Evolutionary conservation across 2,797 vertebrate species (phyloP), one percentile per base, ranked within the genome.

Genomic region (Ataeniobius toweri): DNA sequence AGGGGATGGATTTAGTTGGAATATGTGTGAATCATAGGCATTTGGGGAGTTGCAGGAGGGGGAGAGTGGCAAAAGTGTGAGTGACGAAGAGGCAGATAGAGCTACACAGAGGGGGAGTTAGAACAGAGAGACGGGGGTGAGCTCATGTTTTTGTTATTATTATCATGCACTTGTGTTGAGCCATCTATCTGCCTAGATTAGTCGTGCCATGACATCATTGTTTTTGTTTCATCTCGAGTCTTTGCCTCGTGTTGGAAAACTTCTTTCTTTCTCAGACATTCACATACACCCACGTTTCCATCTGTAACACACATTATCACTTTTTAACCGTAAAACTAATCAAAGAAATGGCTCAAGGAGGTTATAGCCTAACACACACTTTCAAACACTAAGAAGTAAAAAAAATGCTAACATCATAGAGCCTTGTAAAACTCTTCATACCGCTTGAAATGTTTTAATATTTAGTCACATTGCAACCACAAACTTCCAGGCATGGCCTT

Each of bases 141-240:
- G 92, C 92, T 96, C 95, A 95, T 95, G 93, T 95, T 94, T 95
- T 94, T 95, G 93, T 94, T 95, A 92, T 94, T 95, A 94, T 96
- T 94, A 95, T 95, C 92, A 84, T 92, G 92, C 90, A 93, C 93
- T 94, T 93, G 94, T 88, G 91, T 92, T 91, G 94, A 94, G 94
- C 93, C 83, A 88, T 93, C 92, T 95, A 95, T 96, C 95, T 92
- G 90, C 91, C 93, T 86, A 92, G 92, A 94, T 95, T 95, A 94
- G 91, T 88, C 85, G 85, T 65, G 81, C 86, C 88, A 89, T 96
- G 95, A 96, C 94, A 95, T 96, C 96, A 96, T 95, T 96, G 95
- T 95, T 95, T 94, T 95, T 92, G 81, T 95, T 95, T 95, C 92
- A 96, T 95, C 95, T 94, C 86, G 85, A 80, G 87, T 82, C 88